Evolutionary conservation across 1,140 invertebrate genomes (phyloP).

Genomic region (Thaumatotibia leucotreta): DNA sequence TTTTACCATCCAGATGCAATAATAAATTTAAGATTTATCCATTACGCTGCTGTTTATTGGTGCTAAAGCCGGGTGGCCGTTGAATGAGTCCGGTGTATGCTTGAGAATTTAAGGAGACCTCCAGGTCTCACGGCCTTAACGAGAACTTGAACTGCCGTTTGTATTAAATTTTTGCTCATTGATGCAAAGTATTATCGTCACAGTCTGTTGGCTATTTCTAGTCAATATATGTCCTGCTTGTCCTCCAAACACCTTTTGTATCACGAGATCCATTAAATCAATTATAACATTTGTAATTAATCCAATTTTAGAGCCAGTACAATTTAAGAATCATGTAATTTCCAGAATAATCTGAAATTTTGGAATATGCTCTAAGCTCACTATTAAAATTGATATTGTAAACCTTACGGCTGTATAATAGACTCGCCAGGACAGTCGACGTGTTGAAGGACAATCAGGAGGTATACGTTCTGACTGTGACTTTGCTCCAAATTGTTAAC

Average conservation of each 20-base stretch:
- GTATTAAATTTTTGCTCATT: constrained; percentile 13
- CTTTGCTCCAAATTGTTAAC: constrained; percentile 1
- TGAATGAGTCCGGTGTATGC: background rate
- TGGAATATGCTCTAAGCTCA: too few species aligned
- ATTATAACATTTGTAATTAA: too few species aligned
- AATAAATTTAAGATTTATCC: background rate
- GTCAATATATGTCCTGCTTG: background rate
- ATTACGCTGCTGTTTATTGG: constrained; percentile 1
- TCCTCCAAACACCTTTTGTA: background rate
- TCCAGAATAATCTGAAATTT: too few species aligned
- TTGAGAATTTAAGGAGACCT: background rate
- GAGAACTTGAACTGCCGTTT: constrained; percentile 9
- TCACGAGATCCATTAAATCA: background rate
- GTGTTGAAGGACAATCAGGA: background rate
- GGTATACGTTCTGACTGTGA: background rate
- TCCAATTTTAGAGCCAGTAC: too few species aligned
- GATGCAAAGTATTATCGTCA: background rate
- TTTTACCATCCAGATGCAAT: background rate
- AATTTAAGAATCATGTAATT: too few species aligned
- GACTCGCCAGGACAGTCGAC: too few species aligned
- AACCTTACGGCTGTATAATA: background rate
- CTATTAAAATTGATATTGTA: background rate
- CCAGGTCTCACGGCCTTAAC: background rate
- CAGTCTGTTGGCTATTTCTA: background rate
- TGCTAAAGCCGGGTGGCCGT: background rate